phyloP scores from a whole-genome alignment of 2,797 vertebrate genomes.

The Rallus crepitans region DNA sequence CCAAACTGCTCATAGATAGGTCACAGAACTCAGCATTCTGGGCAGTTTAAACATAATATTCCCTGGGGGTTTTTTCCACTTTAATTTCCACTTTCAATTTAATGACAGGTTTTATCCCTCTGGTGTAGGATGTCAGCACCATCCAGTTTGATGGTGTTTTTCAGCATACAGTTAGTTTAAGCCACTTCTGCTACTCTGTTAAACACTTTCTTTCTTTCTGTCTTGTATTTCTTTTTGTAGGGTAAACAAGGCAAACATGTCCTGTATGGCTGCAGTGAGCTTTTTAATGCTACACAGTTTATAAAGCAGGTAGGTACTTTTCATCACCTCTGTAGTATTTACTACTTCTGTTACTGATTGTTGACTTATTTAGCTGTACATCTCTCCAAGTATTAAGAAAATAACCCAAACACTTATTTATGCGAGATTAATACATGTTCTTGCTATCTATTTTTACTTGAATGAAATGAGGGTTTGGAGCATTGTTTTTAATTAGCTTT shows the following conservation, averaged over 20 bases:
- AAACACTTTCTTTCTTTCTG: neutral
- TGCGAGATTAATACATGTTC: neutral
- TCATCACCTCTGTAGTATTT: neutral
- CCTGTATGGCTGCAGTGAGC: slow-evolving; percentile 97
- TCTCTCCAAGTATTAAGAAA: neutral
- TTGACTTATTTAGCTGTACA: neutral
- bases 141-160: neutral
- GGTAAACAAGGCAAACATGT: slow-evolving; percentile 92
- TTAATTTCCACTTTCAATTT: neutral
- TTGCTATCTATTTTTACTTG: neutral
- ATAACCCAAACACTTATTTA: neutral
- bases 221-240: slow-evolving; percentile 70
- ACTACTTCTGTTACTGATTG: neutral
- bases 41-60: neutral
- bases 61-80: neutral
- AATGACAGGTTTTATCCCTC: neutral
- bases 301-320: slow-evolving; percentile 86
- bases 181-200: neutral
- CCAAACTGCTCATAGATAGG: neutral
- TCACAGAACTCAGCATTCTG: neutral
- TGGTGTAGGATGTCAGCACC: neutral
- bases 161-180: neutral
- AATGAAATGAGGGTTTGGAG: neutral
- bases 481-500: neutral
- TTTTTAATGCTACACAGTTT: slow-evolving; percentile 95